These are phyloP conservation scores for Drosophila ambigua DNA, from an alignment of 1,140 invertebrate genomes.

Conservation along the genomic window DNA sequence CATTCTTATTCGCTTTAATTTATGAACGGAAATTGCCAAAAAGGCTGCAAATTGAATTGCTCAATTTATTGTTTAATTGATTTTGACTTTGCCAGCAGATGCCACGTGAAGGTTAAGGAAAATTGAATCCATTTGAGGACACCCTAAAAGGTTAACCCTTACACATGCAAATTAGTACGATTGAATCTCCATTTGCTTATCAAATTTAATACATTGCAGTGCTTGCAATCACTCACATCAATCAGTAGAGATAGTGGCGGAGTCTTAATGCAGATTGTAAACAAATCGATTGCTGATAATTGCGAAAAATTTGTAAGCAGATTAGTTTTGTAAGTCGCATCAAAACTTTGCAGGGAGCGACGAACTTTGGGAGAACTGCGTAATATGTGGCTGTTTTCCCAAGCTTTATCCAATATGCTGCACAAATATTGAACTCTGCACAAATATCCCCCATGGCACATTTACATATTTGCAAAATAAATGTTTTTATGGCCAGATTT, in stretches of 20 bases:
- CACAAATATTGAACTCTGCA: constrained; percentile 26
- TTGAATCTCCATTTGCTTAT: constrained; percentile 16
- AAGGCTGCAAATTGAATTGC: constrained; percentile 26
- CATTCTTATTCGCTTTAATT: constrained; percentile 30
- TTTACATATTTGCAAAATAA: constrained; percentile 25
- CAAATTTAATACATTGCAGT: neutral
- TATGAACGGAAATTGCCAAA: constrained; percentile 54
- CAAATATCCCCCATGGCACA: constrained; percentile 18
- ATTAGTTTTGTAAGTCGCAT: neutral
- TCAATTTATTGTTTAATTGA: constrained; percentile 39
- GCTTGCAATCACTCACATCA: constrained; percentile 19
- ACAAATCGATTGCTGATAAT: constrained; percentile 14
- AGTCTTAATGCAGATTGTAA: constrained; percentile 1
- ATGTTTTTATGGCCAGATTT: constrained; percentile 32
- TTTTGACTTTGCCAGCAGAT: constrained; percentile 45
- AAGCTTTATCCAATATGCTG: neutral
- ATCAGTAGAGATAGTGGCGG: neutral
- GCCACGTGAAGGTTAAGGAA: constrained; percentile 9
- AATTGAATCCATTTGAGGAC: neutral
- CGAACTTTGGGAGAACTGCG: too few relatives aligned
- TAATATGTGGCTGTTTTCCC: too few relatives aligned
- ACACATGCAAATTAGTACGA: neutral
- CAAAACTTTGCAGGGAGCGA: too few relatives aligned
- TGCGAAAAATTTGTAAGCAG: constrained; percentile 9
- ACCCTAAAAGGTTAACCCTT: neutral